Percentiles rank a stretch among this genome's conserved stretches.
phyloP scores from a whole-genome alignment of 1,140 invertebrate genomes.

The Melanaphis sacchari region DNA sequence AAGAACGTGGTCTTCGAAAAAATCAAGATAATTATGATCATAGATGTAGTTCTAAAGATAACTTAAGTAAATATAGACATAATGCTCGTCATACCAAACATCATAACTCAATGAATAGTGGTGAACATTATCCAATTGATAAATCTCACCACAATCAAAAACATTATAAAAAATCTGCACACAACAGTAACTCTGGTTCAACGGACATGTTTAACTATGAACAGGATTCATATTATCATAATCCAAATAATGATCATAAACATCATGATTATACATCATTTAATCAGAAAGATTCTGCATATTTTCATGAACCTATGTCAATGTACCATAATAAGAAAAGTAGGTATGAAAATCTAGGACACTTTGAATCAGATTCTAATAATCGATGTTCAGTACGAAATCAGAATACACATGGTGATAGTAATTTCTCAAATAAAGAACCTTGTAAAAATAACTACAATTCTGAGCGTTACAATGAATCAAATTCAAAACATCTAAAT shows the following conservation, averaged over 20 bases:
- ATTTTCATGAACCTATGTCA: not conserved
- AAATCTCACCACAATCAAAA: not conserved
- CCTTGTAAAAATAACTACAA: not conserved
- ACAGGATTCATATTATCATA: not conserved
- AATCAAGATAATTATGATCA: not conserved
- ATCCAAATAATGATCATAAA: slow-evolving; percentile 1
- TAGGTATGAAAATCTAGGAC: not conserved
- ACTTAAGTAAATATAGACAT: not conserved
- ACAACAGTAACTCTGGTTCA: not conserved
- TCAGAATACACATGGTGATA: not conserved
- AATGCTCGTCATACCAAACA: not conserved
- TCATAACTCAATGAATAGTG: not conserved
- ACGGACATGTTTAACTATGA: not conserved
- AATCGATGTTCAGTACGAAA: not conserved
- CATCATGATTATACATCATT: not conserved
- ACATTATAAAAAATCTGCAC: not conserved
- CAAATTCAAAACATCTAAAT: not conserved
- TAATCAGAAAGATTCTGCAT: not conserved
- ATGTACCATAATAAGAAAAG: not conserved
- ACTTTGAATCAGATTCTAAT: slow-evolving; percentile 18
- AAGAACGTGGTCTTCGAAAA: not conserved
- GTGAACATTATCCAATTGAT: not conserved
- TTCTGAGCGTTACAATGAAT: slow-evolving; percentile 8
- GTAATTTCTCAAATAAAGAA: not conserved
- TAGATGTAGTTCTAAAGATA: not conserved